Evolutionary conservation across 92 coral and sea anemone genomes (phyloP), one percentile per base, ranked within the genome.

Genomic region (Actinostola sp.): DNA sequence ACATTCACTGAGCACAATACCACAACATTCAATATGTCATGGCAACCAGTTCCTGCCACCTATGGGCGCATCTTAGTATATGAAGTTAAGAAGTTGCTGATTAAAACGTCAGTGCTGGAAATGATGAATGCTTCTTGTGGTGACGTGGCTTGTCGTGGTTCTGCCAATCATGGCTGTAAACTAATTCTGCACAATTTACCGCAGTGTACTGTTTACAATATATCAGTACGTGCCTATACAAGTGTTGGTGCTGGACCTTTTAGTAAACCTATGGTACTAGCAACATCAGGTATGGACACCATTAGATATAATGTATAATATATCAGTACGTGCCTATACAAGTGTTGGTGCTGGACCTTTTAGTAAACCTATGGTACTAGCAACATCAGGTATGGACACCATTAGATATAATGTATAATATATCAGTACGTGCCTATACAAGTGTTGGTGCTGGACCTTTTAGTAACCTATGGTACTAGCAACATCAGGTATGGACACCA

Each of bases 211-310:
- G 48, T 13, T 8, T 65, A 42, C 17, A 27, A 42, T 4, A 42
- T 65, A 9, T 24, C 30, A 42, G 54, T 65, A 26, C 23, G 54
- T 2, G 71, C 55, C 16, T n/a, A n/a, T n/a, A n/a, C n/a, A n/a
- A n/a, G n/a, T n/a, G n/a, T n/a, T n/a, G n/a, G n/a, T n/a, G n/a
- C 56, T 43, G 71, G 71, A 4, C 54, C 54, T 19, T 26, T 15
- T 17, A 65, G 55, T 27, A 36, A 43, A 14, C 16, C n/a, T 0
- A 9, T 8, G 17, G 14, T 20, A 14, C 25, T 65, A 20, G 32
- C 1, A 26, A 65, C 71, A n/a, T 65, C 56, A 43, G 71, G 71
- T 65, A 65, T n/a, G n/a, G n/a, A n/a, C n/a, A n/a, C n/a, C n/a
- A n/a, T n/a, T n/a, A n/a, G n/a, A n/a, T n/a, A n/a, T n/a, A n/a